Evolutionary conservation across 2,797 vertebrate genomes (phyloP).

Genomic region (Muscicapa comitata): DNA sequence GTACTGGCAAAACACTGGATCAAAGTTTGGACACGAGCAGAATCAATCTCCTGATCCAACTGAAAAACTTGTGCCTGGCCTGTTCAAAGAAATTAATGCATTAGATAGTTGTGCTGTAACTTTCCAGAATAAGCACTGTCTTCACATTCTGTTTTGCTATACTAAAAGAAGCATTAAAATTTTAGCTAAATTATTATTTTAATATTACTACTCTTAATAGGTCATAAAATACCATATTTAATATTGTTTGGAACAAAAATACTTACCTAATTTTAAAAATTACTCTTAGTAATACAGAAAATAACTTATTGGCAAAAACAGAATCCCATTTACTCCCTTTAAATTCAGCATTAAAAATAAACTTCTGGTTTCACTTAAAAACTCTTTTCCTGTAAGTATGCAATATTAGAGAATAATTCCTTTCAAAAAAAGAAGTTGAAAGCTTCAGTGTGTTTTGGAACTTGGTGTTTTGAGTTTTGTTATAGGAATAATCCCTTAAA

Average conservation of each 20-base stretch:
- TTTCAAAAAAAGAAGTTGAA: neutral
- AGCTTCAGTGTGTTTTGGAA: neutral
- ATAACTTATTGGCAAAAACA: neutral
- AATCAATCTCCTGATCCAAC: slow-evolving; percentile 80
- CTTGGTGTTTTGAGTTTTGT: neutral
- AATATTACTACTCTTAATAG: neutral
- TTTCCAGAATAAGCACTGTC: neutral
- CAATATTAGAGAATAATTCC: neutral
- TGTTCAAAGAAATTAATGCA: slow-evolving; percentile 33
- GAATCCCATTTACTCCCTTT: neutral
- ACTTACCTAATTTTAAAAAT: neutral
- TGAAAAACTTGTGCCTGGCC: slow-evolving; percentile 74
- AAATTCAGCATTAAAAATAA: neutral
- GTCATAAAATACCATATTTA: neutral
- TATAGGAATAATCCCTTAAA: neutral
- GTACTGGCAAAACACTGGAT: slow-evolving; percentile 89
- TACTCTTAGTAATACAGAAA: neutral
- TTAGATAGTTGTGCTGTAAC: neutral
- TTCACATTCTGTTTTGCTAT: neutral
- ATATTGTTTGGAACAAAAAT: neutral
- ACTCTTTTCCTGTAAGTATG: neutral
- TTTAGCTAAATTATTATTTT: neutral
- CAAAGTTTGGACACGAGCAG: slow-evolving; percentile 78
- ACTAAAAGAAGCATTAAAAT: neutral
- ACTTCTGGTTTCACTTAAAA: neutral